Evolutionary conservation across 1,140 invertebrate species (phyloP).

Genomic region (Mylabris phalerata): DNA sequence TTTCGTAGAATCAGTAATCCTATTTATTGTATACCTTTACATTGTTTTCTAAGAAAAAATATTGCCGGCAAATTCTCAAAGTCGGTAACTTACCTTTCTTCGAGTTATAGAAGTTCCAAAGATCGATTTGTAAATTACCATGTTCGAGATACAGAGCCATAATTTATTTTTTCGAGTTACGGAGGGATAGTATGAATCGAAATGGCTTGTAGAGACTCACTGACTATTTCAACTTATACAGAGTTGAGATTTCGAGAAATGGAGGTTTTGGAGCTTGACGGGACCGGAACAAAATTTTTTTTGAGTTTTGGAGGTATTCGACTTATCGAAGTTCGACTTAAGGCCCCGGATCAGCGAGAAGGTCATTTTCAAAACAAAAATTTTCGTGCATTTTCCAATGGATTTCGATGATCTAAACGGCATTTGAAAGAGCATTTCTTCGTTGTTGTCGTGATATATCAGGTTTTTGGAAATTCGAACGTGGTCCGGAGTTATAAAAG

Average conservation of each 20-base stretch:
- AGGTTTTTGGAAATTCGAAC: no score
- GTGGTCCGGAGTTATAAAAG: no score
- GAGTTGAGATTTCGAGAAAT: slow-evolving; percentile 8
- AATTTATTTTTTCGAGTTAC: no score
- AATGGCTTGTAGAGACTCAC: no score
- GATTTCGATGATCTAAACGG: no score
- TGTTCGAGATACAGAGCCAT: slow-evolving; percentile 2
- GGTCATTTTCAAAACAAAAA: no score
- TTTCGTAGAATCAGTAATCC: neutral
- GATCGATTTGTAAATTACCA: neutral
- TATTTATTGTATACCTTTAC: neutral
- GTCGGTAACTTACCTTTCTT: neutral
- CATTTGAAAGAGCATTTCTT: no score
- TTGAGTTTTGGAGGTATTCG: slow-evolving; percentile 12
- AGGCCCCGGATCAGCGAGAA: no score
- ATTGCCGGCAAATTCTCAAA: neutral
- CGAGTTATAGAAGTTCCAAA: no score
- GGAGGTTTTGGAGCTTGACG: neutral
- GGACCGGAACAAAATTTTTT: neutral
- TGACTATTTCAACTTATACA: slow-evolving; percentile 1
- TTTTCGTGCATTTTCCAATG: no score
- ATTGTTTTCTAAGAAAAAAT: neutral
- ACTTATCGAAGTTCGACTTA: slow-evolving; percentile 14
- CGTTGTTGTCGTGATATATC: no score
- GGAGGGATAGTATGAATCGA: no score